phyloP scores from a whole-genome alignment of 2,113 vertebrate genomes.

The Notiomystis cincta region DNA sequence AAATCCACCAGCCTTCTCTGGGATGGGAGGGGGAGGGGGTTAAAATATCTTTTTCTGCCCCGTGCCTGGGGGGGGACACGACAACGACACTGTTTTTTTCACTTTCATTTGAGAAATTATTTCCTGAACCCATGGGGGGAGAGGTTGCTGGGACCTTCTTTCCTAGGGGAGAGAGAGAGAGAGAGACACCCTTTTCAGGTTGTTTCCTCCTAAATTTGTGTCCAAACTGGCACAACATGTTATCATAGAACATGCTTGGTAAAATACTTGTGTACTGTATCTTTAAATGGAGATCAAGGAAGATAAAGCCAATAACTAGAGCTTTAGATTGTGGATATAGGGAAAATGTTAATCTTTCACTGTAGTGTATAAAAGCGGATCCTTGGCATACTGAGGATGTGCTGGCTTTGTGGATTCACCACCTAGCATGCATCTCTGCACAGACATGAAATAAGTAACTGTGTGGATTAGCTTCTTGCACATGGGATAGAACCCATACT shows the following conservation, averaged over 20 bases:
- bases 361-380: neutral
- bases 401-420: neutral
- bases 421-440: neutral
- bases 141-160: too few species aligned
- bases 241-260: neutral
- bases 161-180: too few species aligned
- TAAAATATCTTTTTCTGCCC: too few species aligned
- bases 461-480: neutral
- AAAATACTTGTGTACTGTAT: neutral
- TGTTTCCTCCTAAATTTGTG: too few species aligned
- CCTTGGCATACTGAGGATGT: neutral
- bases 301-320: neutral
- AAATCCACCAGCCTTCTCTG: too few species aligned
- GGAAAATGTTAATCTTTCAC: neutral
- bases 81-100: too few species aligned
- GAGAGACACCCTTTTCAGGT: too few species aligned
- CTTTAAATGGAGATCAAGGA: neutral
- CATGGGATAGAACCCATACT: neutral
- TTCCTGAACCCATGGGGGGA: too few species aligned
- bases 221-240: too few species aligned
- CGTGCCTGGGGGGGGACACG: too few species aligned
- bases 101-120: too few species aligned
- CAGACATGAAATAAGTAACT: neutral
- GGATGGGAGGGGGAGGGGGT: too few species aligned
- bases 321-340: neutral